Base-by-base conservation (phyloP, 2,888 invertebrate genomes). In the Macaria liturata region DNA sequence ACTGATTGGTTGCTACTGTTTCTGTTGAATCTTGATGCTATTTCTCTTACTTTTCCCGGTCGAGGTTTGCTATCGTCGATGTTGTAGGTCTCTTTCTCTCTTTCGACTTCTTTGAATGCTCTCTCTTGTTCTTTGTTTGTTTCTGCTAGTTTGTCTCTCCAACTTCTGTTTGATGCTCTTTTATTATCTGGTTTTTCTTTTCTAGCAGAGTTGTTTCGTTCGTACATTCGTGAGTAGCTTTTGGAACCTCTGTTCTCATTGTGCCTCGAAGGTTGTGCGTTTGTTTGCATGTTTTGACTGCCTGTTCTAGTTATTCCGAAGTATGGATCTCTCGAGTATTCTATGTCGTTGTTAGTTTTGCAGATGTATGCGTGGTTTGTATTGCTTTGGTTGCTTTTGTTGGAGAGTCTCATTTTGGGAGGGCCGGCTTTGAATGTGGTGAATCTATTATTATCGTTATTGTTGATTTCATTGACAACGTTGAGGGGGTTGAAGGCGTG, bases 31-130 rank as follows among this genome's bases (percentile, higher is more conserved):
- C 75, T 86, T 48, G 86, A 91, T 57, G 91, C 91, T 34, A 91
- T 86, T 69, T 91, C 91, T 72, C 71, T 86, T 8, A 91, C 91
- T 75, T 91, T 91, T 6, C 91, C 91, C 3, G 84, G 84, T 51
- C 76, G 78, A 2, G 90, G 91, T 67, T 71, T 82, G 53, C 69
- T 83, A 49, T 88, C 84, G 61, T 68, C 69, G 50, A 64, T 49
- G 7, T 49, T 51, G 31, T 53, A 60, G 3, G 30, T 55, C 46
- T 66, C 64, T 43, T 54, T 55, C 32, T 54, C 34, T 56, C 52
- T 71, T 62, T 72, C 74, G 20, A 70, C 67, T 62, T 80, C 80
- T 62, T 81, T 74, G 65, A 73, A 75, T 6, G 74, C 50, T 70
- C 68, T 65, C 78, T 80, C 45, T 66, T 80, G 57, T 75, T 63